Percentiles rank a stretch among this genome's conserved stretches.
These are phyloP conservation scores for Suricata suricatta DNA, from an alignment of 2,113 vertebrate species.

Conservation along the genomic window DNA sequence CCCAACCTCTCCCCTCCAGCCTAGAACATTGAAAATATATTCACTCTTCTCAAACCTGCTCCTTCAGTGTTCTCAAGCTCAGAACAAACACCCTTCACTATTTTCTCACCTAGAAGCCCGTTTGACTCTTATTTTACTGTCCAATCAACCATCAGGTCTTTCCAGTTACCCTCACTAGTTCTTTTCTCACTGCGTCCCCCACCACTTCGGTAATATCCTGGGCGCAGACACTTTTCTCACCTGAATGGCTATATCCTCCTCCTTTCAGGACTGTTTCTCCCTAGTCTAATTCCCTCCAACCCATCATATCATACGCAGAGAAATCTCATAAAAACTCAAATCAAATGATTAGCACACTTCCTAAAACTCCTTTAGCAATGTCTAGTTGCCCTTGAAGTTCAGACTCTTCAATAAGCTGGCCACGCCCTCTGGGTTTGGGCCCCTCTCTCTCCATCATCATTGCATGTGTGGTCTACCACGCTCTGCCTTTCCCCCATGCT, in stretches of 20 bases:
- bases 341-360: background rate
- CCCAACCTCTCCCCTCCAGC: background rate
- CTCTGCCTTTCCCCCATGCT: background rate
- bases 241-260: background rate
- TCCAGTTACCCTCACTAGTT: background rate
- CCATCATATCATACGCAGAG: background rate
- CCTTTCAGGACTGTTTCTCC: background rate
- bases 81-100: background rate
- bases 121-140: background rate
- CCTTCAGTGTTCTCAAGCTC: background rate
- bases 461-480: fast-evolving
- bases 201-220: background rate
- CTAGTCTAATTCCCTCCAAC: background rate
- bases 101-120: background rate
- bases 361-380: too few relatives aligned
- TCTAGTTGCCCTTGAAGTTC: background rate
- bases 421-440: background rate
- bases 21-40: background rate
- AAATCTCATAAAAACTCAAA: background rate
- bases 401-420: background rate
- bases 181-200: background rate
- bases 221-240: background rate
- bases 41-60: background rate
- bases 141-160: background rate
- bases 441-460: background rate